Conservation (phyloP, 1,140 invertebrate species). For the Caenorhabditis remanei region DNA sequence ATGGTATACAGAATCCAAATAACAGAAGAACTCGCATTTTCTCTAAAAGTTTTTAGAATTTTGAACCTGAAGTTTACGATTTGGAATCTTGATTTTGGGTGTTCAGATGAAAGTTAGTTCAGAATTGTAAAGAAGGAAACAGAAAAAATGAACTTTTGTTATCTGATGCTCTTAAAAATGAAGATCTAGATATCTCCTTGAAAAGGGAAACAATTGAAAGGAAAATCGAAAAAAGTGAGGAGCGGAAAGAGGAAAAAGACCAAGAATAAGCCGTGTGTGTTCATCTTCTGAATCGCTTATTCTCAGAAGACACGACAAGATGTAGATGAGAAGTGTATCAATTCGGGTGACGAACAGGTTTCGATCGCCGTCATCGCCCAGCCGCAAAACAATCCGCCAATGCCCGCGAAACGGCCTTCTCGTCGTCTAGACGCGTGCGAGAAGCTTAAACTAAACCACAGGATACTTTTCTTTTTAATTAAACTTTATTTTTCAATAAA, state of each 20-base stretch:
- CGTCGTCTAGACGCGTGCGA: not conserved
- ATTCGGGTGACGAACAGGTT: slow-evolving; percentile 31
- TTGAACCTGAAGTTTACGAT: not conserved
- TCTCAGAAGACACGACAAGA: slow-evolving; percentile 48
- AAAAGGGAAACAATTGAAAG: slow-evolving; percentile 2
- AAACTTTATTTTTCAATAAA: not conserved
- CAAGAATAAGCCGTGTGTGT: slow-evolving; percentile 34
- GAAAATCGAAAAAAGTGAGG: slow-evolving; percentile 30
- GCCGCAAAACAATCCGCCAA: slow-evolving; percentile 43
- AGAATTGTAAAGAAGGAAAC: no score
- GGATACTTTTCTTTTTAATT: not conserved
- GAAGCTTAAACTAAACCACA: slow-evolving; percentile 24
- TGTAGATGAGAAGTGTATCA: slow-evolving; percentile 52
- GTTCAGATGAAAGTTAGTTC: not conserved
- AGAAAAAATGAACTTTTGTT: no score
- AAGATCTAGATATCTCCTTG: not conserved
- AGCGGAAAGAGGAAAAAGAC: slow-evolving; percentile 37
- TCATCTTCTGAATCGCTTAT: slow-evolving; percentile 52
- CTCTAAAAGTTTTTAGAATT: not conserved
- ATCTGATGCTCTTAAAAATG: no score
- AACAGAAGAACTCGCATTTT: slow-evolving; percentile 24
- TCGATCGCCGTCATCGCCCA: slow-evolving; percentile 3
- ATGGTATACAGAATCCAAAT: slow-evolving; percentile 3
- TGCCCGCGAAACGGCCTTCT: slow-evolving; percentile 46
- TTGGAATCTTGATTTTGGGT: not conserved